phyloP scores from a whole-genome alignment of 2,113 vertebrate species.

The Hoplias malabaricus region DNA sequence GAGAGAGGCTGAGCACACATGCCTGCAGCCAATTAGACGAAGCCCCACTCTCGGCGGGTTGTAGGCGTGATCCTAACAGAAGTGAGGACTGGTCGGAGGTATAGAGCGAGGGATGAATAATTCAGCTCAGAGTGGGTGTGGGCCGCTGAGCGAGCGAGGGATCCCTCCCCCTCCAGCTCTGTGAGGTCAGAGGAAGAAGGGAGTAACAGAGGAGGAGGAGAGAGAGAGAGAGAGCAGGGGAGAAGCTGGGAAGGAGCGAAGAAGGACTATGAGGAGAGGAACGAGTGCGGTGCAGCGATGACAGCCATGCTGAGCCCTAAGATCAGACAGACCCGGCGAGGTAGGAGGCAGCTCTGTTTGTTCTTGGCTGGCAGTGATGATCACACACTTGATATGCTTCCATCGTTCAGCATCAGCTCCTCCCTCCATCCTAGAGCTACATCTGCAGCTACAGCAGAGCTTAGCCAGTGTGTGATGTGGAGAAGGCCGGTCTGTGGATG shows the following conservation, averaged over 20 bases:
- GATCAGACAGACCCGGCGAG: constrained; percentile 87
- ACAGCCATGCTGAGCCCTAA: constrained; percentile 90
- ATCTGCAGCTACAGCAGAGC: no score
- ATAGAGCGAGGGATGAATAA: constrained; percentile 65
- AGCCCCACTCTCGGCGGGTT: background rate
- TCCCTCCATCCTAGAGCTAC: no score
- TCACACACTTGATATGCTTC: background rate
- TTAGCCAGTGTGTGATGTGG: no score
- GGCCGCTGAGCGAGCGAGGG: constrained; percentile 60
- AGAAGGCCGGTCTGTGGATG: no score
- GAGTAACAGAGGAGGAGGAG: constrained; percentile 50
- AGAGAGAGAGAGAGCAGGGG: constrained; percentile 37
- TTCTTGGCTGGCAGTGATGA: no score
- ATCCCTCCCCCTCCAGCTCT: constrained; percentile 59
- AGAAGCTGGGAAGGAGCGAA: constrained; percentile 42
- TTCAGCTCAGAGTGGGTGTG: constrained; percentile 63
- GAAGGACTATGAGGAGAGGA: constrained; percentile 66
- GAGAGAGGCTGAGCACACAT: constrained; percentile 8
- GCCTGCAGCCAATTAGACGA: constrained; percentile 42
- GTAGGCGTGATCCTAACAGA: constrained; percentile 41
- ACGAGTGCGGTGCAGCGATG: constrained; percentile 57
- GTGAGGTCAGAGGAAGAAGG: constrained; percentile 56
- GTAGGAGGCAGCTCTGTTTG: constrained; percentile 69
- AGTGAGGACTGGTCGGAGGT: constrained; percentile 31
- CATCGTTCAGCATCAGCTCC: constrained; percentile 14